Base-by-base conservation (phyloP, 1,140 invertebrate genomes). In the Drosophila orosa region DNA sequence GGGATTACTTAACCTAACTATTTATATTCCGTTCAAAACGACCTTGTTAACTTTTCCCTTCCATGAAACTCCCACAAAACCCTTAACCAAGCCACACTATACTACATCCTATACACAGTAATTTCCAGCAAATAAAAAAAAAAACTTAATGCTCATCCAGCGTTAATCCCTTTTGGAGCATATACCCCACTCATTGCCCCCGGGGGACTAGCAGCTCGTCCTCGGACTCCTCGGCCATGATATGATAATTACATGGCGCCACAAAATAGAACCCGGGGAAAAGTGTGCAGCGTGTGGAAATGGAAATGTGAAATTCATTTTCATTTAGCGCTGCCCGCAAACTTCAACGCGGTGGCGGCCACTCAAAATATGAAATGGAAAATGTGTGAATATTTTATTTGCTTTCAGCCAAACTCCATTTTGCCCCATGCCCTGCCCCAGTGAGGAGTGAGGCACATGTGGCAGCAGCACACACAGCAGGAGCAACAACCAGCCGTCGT, bases 321-420 rank as follows among this genome's bases (percentile, higher is more conserved):
- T 67, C 73, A 78, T 80, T 69, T 74, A 66, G 59, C 44, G 69
- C 74, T 60, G 60, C 52, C 66, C 77, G 62, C 65, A 80, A 89
- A 80, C 78, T 80, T 84, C 71, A 86, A 75, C 78, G 74, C 68
- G 42, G 27, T 6, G 47, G 48, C 47, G 17, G 45, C 77, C 79
- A 81, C 78, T 85, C 77, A 78, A 84, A 85, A 85, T 85, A 78
- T 85, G 83, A 85, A 85, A 85, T 78, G 77, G 81, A 84, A 84
- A 84, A 84, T 85, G 82, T 81, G 82, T 86, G 81, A 86, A 85
- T 80, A 85, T 85, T 85, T 85, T 74, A 85, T 84, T 84, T 84
- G 71, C 60, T 60, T 71, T 66, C 59, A 25, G 69, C 68, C 42
- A 47, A 71, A 57, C 65, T 71, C 67, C 65, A 45, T 71, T 57